Conservation (phyloP, 2,888 invertebrate species). For the Cheilosia pagana region DNA sequence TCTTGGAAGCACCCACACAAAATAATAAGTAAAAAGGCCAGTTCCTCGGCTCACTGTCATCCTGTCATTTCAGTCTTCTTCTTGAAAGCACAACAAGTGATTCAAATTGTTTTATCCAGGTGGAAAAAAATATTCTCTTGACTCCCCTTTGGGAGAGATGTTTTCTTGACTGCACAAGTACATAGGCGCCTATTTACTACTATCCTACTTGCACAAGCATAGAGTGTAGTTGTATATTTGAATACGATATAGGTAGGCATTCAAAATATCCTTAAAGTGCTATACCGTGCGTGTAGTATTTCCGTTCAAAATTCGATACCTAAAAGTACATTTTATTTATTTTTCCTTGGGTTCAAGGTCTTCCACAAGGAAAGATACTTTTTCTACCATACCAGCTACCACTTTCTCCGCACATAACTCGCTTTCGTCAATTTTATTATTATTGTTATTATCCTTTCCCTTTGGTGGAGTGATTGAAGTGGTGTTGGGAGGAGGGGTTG, state of each 20-base stretch:
- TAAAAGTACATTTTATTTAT: neutral
- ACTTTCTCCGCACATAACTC: conserved; percentile 17
- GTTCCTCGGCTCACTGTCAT: conserved; percentile 70
- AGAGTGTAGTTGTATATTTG: neutral
- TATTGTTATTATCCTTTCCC: conserved; percentile 38
- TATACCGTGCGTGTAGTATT: conserved; percentile 10
- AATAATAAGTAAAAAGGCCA: conserved; percentile 25
- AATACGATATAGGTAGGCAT: neutral
- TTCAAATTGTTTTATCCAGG: conserved; percentile 47
- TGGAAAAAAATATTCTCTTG: conserved; percentile 23
- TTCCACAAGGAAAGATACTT: conserved; percentile 9
- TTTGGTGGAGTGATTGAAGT: conserved; percentile 15
- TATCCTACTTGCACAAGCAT: neutral
- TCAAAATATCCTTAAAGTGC: conserved; percentile 5
- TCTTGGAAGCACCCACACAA: neutral
- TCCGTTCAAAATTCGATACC: neutral
- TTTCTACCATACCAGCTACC: conserved; percentile 1
- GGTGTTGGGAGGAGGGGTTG: neutral
- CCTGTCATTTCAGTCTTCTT: conserved; percentile 78
- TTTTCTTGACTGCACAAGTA: conserved; percentile 11
- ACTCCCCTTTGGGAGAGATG: conserved; percentile 17
- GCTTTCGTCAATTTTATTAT: conserved; percentile 50
- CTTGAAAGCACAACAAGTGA: conserved; percentile 80
- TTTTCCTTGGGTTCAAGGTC: conserved; percentile 47
- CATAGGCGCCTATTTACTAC: neutral